A percentile compares a stretch with the other conserved stretches of the same genome.
Conservation (phyloP, 37 sponge, comb jelly and placozoan genomes). For the Tethya wilhelma region DNA sequence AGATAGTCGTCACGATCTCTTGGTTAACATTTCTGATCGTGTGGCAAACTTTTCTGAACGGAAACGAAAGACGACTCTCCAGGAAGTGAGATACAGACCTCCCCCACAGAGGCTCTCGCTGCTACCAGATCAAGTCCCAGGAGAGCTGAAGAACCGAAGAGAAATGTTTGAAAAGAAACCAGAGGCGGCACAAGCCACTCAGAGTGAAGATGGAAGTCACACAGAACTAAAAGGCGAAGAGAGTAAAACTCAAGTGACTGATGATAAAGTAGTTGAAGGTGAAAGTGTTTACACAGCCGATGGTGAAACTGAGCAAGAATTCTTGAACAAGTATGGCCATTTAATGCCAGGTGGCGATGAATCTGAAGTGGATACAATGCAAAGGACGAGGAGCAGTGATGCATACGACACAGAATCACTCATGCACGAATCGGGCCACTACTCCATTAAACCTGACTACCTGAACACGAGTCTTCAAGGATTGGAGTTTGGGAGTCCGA, state of each 20-base stretch:
- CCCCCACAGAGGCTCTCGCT: neutral
- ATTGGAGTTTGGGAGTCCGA: neutral
- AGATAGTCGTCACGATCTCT: neutral
- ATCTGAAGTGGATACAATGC: slow-evolving; percentile 1
- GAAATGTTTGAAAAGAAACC: slow-evolving; percentile 10
- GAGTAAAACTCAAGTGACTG: neutral
- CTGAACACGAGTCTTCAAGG: neutral
- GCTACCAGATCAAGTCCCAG: neutral
- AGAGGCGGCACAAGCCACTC: too few relatives aligned
- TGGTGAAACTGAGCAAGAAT: too few relatives aligned
- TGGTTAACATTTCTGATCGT: slow-evolving; percentile 5
- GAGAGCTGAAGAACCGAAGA: slow-evolving; percentile 1
- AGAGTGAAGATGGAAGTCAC: too few relatives aligned
- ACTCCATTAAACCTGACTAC: slow-evolving; percentile 7
- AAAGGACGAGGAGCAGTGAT: neutral
- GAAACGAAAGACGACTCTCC: neutral
- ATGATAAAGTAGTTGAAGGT: neutral
- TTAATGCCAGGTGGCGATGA: too few relatives aligned
- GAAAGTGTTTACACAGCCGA: neutral
- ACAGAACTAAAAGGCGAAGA: neutral
- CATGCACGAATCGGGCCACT: slow-evolving; percentile 5
- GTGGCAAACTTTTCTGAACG: neutral
- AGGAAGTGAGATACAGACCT: neutral
- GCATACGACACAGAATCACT: slow-evolving; percentile 8
- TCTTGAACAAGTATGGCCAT: too few relatives aligned